Evolutionary conservation across 1,140 invertebrate genomes (phyloP).

Genomic region (Lerema accius): DNA sequence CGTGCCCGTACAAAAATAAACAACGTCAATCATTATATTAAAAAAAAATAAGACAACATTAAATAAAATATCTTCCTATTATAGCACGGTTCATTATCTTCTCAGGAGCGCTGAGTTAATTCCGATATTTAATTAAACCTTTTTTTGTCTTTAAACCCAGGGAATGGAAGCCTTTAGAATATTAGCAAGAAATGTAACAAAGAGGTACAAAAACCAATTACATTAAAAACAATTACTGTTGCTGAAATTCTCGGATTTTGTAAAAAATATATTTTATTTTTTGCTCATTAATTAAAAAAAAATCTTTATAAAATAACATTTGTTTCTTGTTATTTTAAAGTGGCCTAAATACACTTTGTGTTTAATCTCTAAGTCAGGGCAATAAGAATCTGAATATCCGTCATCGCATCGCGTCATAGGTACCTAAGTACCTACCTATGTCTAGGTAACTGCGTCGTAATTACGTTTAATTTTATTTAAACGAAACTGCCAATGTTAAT

Average conservation of each 20-base stretch:
- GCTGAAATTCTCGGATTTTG: slow-evolving; percentile 3
- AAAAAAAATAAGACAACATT: slow-evolving; percentile 45
- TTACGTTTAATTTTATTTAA: too few relatives aligned
- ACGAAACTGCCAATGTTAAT: too few relatives aligned
- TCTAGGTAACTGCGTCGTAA: too few relatives aligned
- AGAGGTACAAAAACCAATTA: slow-evolving; percentile 19
- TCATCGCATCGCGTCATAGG: too few relatives aligned
- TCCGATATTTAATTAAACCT: slow-evolving; percentile 66
- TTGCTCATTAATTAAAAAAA: background rate
- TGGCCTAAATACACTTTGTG: too few relatives aligned
- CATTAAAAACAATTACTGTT: slow-evolving; percentile 4
- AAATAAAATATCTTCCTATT: slow-evolving; percentile 48
- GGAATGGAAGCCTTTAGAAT: slow-evolving; percentile 37
- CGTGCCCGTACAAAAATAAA: too few relatives aligned
- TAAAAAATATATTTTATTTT: slow-evolving; percentile 10
- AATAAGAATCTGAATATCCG: too few relatives aligned
- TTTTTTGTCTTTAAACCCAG: slow-evolving; percentile 40
- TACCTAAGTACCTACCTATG: too few relatives aligned
- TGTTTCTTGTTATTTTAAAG: too few relatives aligned
- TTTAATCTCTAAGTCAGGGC: too few relatives aligned
- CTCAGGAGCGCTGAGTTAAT: slow-evolving; percentile 51
- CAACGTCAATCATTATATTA: slow-evolving; percentile 35
- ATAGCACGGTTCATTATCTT: slow-evolving; percentile 61
- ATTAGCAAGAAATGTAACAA: slow-evolving; percentile 31
- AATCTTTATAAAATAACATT: too few relatives aligned